phyloP scores from a whole-genome alignment of 2,113 vertebrate genomes.

The Gallinago undulata region DNA sequence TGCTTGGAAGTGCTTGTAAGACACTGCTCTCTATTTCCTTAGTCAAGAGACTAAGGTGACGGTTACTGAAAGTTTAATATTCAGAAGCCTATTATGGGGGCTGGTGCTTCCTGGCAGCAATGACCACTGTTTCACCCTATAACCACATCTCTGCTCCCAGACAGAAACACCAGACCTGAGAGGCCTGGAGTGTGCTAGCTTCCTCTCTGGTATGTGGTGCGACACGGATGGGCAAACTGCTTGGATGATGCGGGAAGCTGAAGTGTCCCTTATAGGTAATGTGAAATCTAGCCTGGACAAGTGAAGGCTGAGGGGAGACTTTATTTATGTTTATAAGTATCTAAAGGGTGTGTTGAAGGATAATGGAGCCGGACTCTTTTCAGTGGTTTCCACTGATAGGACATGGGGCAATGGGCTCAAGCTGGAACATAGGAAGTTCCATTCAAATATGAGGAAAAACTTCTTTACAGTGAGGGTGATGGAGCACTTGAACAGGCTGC shows the following conservation, averaged over 20 bases:
- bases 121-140: background rate
- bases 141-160: background rate
- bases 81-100: background rate
- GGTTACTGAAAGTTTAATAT: background rate
- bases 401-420: too few species aligned
- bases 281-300: background rate
- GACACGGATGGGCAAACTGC: accelerated
- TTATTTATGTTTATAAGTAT: too few species aligned
- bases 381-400: too few species aligned
- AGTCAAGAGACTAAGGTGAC: background rate
- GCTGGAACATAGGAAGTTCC: too few species aligned
- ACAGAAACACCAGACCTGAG: background rate
- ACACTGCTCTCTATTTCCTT: background rate
- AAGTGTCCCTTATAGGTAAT: background rate
- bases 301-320: too few species aligned
- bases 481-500: too few species aligned
- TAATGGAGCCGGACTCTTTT: too few species aligned
- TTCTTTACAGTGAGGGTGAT: too few species aligned
- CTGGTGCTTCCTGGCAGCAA: background rate
- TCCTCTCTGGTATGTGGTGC: background rate
- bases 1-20: background rate
- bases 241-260: background rate
- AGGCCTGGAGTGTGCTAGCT: background rate
- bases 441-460: too few species aligned
- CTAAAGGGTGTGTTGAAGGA: too few species aligned